phyloP scores from a whole-genome alignment of 2,113 vertebrate species.

The Noctilio leporinus region DNA sequence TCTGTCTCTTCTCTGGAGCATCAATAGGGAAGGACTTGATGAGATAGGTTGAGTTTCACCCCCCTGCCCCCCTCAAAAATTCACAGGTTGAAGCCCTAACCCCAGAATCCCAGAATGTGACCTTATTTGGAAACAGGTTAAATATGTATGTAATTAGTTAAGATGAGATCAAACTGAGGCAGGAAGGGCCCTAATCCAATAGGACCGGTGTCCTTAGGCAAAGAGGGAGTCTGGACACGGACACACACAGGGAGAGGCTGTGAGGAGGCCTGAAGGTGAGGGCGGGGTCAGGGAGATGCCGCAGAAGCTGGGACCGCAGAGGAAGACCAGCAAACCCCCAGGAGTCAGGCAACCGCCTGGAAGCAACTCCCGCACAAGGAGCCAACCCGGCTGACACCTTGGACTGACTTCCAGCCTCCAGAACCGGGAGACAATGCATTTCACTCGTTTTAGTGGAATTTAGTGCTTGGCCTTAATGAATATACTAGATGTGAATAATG shows the following conservation, averaged over 20 bases:
- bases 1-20: background rate
- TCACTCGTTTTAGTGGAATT: background rate
- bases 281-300: too few relatives aligned
- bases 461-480: background rate
- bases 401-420: background rate
- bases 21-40: background rate
- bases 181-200: background rate
- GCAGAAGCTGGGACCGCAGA: too few relatives aligned
- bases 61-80: too few relatives aligned
- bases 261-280: background rate
- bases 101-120: background rate
- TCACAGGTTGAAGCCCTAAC: background rate
- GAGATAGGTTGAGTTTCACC: background rate
- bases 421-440: background rate
- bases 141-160: background rate
- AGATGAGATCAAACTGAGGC: background rate
- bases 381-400: background rate
- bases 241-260: background rate
- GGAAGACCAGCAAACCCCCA: background rate
- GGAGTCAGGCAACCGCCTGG: background rate
- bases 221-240: background rate
- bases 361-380: background rate
- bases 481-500: background rate
- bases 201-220: background rate
- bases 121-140: background rate